phyloP scores from a whole-genome alignment of 2,888 invertebrate species.

The Scaptomyza parva region DNA sequence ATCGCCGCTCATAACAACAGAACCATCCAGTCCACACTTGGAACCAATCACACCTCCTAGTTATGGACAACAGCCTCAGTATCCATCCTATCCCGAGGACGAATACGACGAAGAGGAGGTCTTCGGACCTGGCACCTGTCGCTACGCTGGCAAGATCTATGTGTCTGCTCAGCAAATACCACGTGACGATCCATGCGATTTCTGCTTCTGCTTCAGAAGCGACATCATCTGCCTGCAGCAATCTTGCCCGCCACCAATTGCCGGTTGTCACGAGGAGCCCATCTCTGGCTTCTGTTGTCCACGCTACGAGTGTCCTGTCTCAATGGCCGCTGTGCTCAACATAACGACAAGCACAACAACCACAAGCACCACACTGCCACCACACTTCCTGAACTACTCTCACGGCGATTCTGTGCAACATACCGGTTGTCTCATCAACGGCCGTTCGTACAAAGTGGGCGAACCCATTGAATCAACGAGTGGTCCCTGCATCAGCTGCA shows the following conservation, averaged over 20 bases:
- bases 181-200: slow-evolving; percentile 96
- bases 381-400: slow-evolving; percentile 92
- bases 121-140: slow-evolving; percentile 95
- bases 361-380: slow-evolving; percentile 93
- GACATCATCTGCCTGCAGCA: slow-evolving; percentile 98
- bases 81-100: slow-evolving; percentile 85
- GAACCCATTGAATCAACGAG: slow-evolving; percentile 94
- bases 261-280: slow-evolving; percentile 95
- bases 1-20: slow-evolving; percentile 61
- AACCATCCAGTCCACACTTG: slow-evolving; percentile 67
- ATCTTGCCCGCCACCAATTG: slow-evolving; percentile 97
- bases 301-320: slow-evolving; percentile 96
- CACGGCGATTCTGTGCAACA: slow-evolving; percentile 89
- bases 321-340: slow-evolving; percentile 93
- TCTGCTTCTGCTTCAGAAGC: slow-evolving; percentile 98
- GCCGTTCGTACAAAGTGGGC: slow-evolving; percentile 93
- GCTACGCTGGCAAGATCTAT: slow-evolving; percentile 96
- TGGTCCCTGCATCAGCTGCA: slow-evolving; percentile 97
- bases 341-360: slow-evolving; percentile 95
- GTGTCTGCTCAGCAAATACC: slow-evolving; percentile 98
- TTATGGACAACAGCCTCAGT: slow-evolving; percentile 81
- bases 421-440: slow-evolving; percentile 94
- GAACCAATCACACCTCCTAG: slow-evolving; percentile 75
- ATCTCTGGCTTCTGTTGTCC: slow-evolving; percentile 98
- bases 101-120: slow-evolving; percentile 91